Base-by-base conservation (phyloP, 2,888 invertebrate species). In the Malthinus flaveolus region DNA sequence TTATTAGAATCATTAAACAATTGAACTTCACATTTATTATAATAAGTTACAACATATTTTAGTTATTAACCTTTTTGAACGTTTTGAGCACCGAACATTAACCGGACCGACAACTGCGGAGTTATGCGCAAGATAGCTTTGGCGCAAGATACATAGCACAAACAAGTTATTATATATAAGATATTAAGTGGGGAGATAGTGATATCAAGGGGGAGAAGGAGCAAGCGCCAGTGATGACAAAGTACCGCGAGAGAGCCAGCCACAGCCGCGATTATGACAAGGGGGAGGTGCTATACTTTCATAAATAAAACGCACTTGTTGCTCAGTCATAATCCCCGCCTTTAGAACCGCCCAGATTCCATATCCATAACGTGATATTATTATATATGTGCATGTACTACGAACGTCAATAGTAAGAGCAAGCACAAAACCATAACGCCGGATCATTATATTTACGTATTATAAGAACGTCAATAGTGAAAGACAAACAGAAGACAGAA, bases 241-340 rank as follows among this genome's bases (percentile, higher is more conserved):
- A 78, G 72, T 73, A 73, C 70, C 65, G 70, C 60, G 57, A 66
- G 79, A 81, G 81, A 81, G 83, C 85, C 85, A 85, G 84, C 84
- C 83, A 83, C 82, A 81, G 81, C 80, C 76, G 77, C 83, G 82
- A 84, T 86, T 86, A 86, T 86, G 85, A 86, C 85, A 85, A 83
- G 82, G 76, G 84, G 86, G 85, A 84, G 85, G 85, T 76, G 83
- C 82, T 82, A 79, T 78, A 80, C 79, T 80, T 83, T 86, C 85
- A 85, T 85, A 85, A 85, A 85, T 85, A 85, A 84, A 84, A 84
- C 84, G 82, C 84, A 85, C 85, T 84, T 85, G 84, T 81, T 81
- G 80, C 81, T 71, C 78, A 78, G 75, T 79, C 79, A 80, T 84
- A 81, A 84, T 84, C 84, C 80, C 83, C 84, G 83, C 84, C 83